Evolutionary conservation across 2,113 vertebrate species (phyloP), one percentile per base, ranked within the genome.

Genomic region (Scomber scombrus): DNA sequence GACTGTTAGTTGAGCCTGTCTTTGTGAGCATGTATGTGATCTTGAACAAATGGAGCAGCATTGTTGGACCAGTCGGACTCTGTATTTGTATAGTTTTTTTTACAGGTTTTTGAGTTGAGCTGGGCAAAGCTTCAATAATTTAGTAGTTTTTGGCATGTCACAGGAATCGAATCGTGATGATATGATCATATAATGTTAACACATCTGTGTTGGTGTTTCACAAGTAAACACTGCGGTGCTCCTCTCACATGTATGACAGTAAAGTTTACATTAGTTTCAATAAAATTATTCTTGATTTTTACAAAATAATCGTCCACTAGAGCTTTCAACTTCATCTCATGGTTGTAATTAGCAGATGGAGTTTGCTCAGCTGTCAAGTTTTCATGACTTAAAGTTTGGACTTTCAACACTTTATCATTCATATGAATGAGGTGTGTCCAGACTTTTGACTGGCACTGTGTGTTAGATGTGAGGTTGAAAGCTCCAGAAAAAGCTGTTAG

Each of bases 41-140:
- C 10, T 14, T 63, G 45, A 45, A 76, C 70, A 75, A 63, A 34
- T 72, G 75, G 67, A 80, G 43, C 62, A 58, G 14, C 57, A 51
- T 60, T 63, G 19, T 46, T 18, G 23, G 15, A 26, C 45, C 13
- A 3, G 31, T 40, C 29, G 5, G 31, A 29, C 29, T 15, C 1
- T 18, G 34, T 40, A 40, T 23, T 23, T 47, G 19, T 16, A 4
- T 11, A 3, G 14, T 47, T 26, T 26, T 12, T 31, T 16, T 9
- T 43, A 23, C 19, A 40, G 52, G 21, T 21, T 5, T 74, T n/a
- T 52, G n/a, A 43, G 31, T 11, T 12, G 11, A 4, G 55, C n/a
- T 14, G 46, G 26, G 4, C 18, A 46, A n/a, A 40, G 11, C 23
- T 23, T 23, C 23, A 23, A 23, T 23, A 40, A 49, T 5, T 66